Percentiles rank a stretch among this genome's conserved stretches.
Conservation (phyloP, 2,113 vertebrate species). For the Coracopsis vasa region DNA sequence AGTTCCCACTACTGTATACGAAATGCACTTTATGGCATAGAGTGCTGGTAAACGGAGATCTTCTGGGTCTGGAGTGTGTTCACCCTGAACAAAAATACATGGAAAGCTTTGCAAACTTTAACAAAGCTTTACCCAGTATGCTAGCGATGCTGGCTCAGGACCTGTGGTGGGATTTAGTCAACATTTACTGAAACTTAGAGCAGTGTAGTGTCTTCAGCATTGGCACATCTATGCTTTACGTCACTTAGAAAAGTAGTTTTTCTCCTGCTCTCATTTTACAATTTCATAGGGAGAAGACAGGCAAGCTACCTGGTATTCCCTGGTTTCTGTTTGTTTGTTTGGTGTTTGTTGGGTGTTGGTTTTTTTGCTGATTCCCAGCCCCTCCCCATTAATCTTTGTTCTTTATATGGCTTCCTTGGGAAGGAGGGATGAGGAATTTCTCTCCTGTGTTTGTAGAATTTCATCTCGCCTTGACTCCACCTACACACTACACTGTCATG, state of each 20-base stretch:
- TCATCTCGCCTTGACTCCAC: background rate
- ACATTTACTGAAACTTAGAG: background rate
- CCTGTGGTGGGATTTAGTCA: background rate
- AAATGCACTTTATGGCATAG: background rate
- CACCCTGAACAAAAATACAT: background rate
- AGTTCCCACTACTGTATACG: background rate
- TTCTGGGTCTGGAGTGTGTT: background rate
- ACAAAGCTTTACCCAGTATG: background rate
- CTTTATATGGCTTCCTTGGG: background rate
- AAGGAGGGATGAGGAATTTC: background rate
- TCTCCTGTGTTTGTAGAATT: background rate
- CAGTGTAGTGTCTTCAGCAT: background rate
- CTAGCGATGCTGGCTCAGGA: background rate
- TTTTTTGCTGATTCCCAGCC: background rate
- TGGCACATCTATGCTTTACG: background rate
- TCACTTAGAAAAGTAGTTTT: background rate
- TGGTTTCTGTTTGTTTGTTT: background rate
- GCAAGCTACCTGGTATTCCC: background rate
- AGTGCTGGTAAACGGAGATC: background rate
- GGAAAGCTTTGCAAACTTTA: background rate
- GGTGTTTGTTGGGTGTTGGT: background rate
- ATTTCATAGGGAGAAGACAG: background rate
- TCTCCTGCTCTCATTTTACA: background rate
- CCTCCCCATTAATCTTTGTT: background rate
- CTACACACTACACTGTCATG: background rate